These are phyloP conservation scores for Gadopsis bispinosus DNA, from an alignment of 2,797 vertebrate species.

Conservation along the genomic window DNA sequence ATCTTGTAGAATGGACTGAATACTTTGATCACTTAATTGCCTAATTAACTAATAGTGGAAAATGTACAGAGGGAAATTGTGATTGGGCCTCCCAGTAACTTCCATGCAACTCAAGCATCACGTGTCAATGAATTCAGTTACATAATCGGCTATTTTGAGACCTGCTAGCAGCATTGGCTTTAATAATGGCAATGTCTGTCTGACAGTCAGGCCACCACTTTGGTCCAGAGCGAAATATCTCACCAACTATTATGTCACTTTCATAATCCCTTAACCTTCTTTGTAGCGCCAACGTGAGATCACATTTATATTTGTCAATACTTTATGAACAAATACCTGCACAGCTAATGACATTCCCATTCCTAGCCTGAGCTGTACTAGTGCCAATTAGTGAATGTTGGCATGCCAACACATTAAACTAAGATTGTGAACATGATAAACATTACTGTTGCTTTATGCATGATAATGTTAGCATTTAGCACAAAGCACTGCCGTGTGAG, in stretches of 20 bases:
- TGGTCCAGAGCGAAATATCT: not conserved
- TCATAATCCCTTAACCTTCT: not conserved
- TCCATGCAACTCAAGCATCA: slow-evolving; percentile 59
- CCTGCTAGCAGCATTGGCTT: not conserved
- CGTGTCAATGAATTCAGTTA: slow-evolving; percentile 56
- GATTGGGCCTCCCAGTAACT: slow-evolving; percentile 60
- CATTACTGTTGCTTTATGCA: not conserved
- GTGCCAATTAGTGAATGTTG: not conserved
- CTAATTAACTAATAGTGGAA: slow-evolving; percentile 76
- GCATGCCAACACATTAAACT: not conserved
- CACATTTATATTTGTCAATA: not conserved
- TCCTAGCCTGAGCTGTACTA: not conserved
- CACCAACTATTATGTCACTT: not conserved
- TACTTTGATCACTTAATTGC: slow-evolving; percentile 75
- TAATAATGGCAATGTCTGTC: not conserved
- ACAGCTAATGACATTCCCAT: not conserved
- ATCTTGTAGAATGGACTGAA: slow-evolving; percentile 62
- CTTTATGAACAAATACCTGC: not conserved
- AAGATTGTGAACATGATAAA: not conserved
- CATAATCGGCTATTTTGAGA: slow-evolving; percentile 58
- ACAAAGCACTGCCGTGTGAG: not conserved
- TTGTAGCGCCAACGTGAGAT: not conserved
- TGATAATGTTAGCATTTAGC: slow-evolving; percentile 10
- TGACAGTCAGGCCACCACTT: not conserved
- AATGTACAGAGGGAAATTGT: slow-evolving; percentile 57